Evolutionary conservation across 1,140 invertebrate species (phyloP).

Genomic region (Leguminivora glycinivorella): DNA sequence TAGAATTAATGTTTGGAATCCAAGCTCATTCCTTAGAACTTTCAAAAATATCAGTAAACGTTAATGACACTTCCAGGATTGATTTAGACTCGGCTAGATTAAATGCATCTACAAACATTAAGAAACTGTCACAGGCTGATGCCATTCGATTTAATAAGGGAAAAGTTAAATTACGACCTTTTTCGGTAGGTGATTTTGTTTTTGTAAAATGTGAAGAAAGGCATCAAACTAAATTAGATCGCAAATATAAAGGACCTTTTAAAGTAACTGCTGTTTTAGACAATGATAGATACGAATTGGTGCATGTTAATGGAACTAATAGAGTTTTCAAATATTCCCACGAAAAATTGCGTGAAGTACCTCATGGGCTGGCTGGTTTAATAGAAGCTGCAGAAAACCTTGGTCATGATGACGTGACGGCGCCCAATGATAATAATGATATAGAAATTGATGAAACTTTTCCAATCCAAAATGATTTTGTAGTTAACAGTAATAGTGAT

Average conservation of each 20-base stretch:
- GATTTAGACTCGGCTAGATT: background rate
- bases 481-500: no score
- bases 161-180: constrained; percentile 17
- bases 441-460: background rate
- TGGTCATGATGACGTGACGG: constrained; percentile 29
- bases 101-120: constrained; percentile 14
- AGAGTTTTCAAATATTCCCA: constrained; percentile 29
- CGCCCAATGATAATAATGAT: background rate
- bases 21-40: background rate
- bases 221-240: constrained; percentile 29
- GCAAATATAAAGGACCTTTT: constrained; percentile 27
- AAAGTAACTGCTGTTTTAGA: constrained; percentile 18
- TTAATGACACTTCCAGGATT: background rate
- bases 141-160: constrained; percentile 26
- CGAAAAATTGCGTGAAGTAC: constrained; percentile 28
- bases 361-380: background rate
- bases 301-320: constrained; percentile 23
- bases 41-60: constrained; percentile 12
- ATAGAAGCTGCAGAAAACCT: constrained; percentile 14
- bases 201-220: constrained; percentile 29
- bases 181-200: constrained; percentile 25
- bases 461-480: background rate
- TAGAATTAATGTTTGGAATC: constrained; percentile 27
- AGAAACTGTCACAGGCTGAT: constrained; percentile 12
- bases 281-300: constrained; percentile 30